phyloP scores from a whole-genome alignment of 2,797 vertebrate species.

The Phaenicophaeus curvirostris region DNA sequence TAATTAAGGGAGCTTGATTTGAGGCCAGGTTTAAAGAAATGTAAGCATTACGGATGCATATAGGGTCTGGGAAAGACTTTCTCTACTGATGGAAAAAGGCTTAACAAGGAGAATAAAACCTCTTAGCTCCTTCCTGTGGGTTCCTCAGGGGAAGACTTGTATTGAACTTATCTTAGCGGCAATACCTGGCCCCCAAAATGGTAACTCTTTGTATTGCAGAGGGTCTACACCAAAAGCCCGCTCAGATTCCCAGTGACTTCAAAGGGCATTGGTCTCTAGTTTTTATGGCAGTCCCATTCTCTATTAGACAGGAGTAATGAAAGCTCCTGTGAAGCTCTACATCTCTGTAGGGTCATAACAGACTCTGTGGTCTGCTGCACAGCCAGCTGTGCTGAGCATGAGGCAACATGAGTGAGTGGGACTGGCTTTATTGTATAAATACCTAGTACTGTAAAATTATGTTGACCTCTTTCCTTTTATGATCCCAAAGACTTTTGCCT shows the following conservation, averaged over 20 bases:
- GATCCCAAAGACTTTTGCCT: slow-evolving; percentile 1
- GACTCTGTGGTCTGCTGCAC: neutral
- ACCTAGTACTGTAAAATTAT: neutral
- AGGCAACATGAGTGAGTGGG: neutral
- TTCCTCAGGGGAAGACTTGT: neutral
- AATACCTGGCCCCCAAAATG: neutral
- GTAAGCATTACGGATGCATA: neutral
- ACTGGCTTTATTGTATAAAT: neutral
- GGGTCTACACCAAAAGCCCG: neutral
- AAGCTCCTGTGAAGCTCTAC: neutral
- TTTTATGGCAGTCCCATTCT: neutral
- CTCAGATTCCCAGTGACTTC: neutral
- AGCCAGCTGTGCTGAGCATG: neutral
- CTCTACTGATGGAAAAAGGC: neutral
- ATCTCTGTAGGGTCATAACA: neutral
- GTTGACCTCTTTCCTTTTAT: neutral
- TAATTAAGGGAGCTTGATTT: neutral
- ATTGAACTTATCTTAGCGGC: neutral
- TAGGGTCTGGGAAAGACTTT: neutral
- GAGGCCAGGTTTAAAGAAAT: neutral
- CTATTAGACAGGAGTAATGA: neutral
- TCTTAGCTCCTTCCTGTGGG: neutral
- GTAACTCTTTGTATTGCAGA: neutral
- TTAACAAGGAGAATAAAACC: neutral
- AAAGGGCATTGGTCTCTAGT: neutral